These are phyloP conservation scores for Aphidoletes aphidimyza DNA, from an alignment of 2,888 invertebrate genomes.

Conservation along the genomic window DNA sequence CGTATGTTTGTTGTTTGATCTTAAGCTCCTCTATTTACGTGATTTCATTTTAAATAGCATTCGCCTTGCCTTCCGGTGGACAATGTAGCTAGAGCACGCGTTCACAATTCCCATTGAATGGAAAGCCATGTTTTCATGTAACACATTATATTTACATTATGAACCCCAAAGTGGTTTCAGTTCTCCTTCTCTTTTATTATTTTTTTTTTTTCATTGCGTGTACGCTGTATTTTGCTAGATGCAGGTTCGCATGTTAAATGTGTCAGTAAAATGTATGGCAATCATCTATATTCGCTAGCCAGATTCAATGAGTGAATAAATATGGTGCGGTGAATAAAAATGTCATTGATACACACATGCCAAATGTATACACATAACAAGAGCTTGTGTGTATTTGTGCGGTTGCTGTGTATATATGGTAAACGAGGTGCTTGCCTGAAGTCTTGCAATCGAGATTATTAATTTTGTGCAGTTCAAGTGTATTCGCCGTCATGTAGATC, in stretches of 20 bases:
- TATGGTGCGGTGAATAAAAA: constrained; percentile 32
- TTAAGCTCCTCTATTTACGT: not conserved
- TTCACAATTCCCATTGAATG: not conserved
- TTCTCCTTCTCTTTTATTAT: no score
- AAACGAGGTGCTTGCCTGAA: not conserved
- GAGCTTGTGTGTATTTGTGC: not conserved
- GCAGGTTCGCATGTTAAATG: no score
- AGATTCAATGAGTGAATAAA: not conserved
- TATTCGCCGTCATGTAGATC: constrained; percentile 37
- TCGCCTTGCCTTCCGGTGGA: not conserved
- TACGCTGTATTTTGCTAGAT: not conserved
- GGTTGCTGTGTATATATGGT: not conserved
- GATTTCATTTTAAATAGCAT: not conserved
- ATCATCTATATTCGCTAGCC: no score
- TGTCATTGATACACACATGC: constrained; percentile 41
- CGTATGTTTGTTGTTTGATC: not conserved
- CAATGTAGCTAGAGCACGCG: not conserved
- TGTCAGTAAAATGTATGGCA: no score
- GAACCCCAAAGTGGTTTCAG: no score
- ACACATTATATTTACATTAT: constrained; percentile 4
- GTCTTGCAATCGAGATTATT: not conserved
- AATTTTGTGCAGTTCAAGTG: not conserved
- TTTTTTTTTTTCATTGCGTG: not conserved
- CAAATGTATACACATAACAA: no score
- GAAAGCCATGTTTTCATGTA: not conserved